Conservation (phyloP, 2,888 invertebrate species). For the Tillus elongatus region DNA sequence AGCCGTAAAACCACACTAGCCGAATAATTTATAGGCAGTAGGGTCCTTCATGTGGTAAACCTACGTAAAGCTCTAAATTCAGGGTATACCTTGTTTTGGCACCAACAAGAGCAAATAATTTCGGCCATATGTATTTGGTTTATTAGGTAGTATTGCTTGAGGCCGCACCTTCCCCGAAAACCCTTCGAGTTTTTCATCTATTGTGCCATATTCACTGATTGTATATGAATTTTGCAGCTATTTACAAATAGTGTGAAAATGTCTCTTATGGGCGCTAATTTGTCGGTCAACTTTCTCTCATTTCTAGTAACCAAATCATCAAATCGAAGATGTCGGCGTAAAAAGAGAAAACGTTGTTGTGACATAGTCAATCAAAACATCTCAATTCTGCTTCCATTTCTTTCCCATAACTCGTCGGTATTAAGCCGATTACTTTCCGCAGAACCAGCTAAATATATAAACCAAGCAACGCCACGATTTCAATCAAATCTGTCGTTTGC, state of each 20-base stretch:
- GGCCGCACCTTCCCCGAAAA: conserved; percentile 25
- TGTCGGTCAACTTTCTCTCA: conserved; percentile 19
- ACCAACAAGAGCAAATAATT: conserved; percentile 22
- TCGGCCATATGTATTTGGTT: conserved; percentile 26
- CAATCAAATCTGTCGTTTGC: background rate
- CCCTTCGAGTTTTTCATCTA: conserved; percentile 27
- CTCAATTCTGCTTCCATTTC: conserved; percentile 24
- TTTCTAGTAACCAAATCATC: conserved; percentile 19
- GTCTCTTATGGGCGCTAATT: conserved; percentile 24
- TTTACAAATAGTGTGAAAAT: conserved; percentile 26
- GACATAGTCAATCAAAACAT: conserved; percentile 26
- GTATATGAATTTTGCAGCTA: conserved; percentile 22
- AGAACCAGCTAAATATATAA: conserved; percentile 28
- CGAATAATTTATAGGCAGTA: conserved; percentile 13
- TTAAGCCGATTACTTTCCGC: conserved; percentile 21
- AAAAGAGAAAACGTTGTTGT: conserved; percentile 23
- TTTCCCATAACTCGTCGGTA: conserved; percentile 25
- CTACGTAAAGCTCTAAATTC: conserved; percentile 22
- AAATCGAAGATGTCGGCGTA: conserved; percentile 21
- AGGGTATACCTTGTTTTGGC: conserved; percentile 19
- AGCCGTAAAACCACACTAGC: conserved; percentile 16
- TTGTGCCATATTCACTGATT: conserved; percentile 23
- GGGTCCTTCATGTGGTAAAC: conserved; percentile 22
- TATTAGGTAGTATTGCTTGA: conserved; percentile 20
- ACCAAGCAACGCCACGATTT: conserved; percentile 6